Evolutionary conservation across 2,888 invertebrate genomes (phyloP).

Genomic region (Argynnis bischoffii): DNA sequence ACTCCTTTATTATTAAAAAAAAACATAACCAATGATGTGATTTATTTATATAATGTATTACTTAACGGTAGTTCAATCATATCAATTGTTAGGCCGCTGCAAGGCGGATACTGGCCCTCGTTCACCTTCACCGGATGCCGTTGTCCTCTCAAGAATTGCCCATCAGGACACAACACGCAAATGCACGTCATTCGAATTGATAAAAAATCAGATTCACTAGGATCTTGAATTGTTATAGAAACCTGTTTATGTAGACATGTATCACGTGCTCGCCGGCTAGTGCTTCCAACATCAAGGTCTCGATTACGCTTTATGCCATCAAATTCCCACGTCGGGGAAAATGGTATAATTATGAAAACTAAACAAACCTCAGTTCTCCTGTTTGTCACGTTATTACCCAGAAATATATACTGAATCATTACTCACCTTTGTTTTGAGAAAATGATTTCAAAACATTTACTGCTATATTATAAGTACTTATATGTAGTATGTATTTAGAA

Average conservation of each 20-base stretch:
- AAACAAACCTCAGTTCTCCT: background rate
- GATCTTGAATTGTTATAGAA: conserved; percentile 58
- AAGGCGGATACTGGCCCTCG: conserved; percentile 42
- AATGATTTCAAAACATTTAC: too few species aligned
- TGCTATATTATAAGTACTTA: too few species aligned
- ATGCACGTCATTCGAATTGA: conserved; percentile 46
- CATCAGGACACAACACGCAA: conserved; percentile 48
- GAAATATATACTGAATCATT: conserved; percentile 26
- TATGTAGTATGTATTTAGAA: too few species aligned
- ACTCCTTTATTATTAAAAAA: too few species aligned
- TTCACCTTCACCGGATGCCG: conserved; percentile 50
- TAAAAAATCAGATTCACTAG: conserved; percentile 65
- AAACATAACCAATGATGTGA: background rate
- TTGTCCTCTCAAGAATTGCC: conserved; percentile 46
- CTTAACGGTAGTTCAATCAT: conserved; percentile 8
- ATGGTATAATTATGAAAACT: conserved; percentile 9
- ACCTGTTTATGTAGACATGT: conserved; percentile 61
- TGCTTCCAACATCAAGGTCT: conserved; percentile 60
- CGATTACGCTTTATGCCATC: conserved; percentile 55
- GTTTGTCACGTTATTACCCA: conserved; percentile 24
- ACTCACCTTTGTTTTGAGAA: background rate
- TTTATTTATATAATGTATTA: background rate
- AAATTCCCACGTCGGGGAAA: conserved; percentile 31
- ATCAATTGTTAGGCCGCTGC: conserved; percentile 1
- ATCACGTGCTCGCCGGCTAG: conserved; percentile 63